phyloP scores from a whole-genome alignment of 2,113 vertebrate genomes.

The Rhinogobius similis region DNA sequence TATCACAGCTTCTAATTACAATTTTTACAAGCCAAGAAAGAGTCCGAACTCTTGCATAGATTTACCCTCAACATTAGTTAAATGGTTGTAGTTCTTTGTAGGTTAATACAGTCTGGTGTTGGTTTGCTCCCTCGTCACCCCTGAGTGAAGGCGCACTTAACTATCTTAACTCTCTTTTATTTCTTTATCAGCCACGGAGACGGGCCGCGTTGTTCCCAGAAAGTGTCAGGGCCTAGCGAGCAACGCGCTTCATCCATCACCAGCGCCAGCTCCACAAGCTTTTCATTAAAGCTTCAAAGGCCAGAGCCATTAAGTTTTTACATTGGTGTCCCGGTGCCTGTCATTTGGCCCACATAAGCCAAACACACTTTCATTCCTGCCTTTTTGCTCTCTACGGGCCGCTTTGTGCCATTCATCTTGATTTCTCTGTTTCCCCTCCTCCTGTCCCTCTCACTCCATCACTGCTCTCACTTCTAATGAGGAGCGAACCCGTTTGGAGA shows the following conservation, averaged over 20 bases:
- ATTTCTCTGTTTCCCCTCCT: constrained; percentile 47
- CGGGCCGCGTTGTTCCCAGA: constrained; percentile 73
- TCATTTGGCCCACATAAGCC: constrained; percentile 67
- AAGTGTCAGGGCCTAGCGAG: constrained; percentile 69
- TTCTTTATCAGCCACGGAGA: constrained; percentile 72
- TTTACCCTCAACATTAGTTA: constrained; percentile 16
- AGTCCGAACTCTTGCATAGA: not conserved
- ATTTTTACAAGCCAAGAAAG: not conserved
- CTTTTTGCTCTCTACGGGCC: constrained; percentile 38
- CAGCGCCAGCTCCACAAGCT: constrained; percentile 62
- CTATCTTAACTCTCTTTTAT: constrained; percentile 46
- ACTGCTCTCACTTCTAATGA: constrained; percentile 67
- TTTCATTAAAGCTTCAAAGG: constrained; percentile 72
- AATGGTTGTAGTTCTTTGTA: constrained; percentile 24
- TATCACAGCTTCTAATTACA: not conserved
- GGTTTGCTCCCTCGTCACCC: constrained; percentile 51
- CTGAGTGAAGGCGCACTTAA: constrained; percentile 33
- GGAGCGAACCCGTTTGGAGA: constrained; percentile 64
- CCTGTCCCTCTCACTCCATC: constrained; percentile 38
- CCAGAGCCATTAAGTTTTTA: constrained; percentile 73
- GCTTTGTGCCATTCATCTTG: constrained; percentile 63
- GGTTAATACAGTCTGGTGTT: constrained; percentile 40
- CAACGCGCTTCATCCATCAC: constrained; percentile 76
- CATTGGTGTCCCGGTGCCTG: constrained; percentile 72
- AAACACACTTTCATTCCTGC: constrained; percentile 53